Conservation (phyloP, 2,888 invertebrate species). For the Drymonia ruficornis region DNA sequence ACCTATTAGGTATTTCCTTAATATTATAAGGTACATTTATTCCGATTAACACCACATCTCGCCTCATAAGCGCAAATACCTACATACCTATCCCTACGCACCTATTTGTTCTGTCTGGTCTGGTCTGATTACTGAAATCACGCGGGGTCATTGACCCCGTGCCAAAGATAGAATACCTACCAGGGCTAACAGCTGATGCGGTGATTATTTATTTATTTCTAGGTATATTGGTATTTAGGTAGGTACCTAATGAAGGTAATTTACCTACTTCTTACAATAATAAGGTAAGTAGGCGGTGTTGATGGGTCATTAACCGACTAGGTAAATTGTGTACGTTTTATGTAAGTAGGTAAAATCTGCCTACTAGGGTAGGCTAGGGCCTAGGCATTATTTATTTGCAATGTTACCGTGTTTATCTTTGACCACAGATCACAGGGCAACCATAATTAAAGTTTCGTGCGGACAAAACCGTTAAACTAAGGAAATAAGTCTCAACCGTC, state of each 20-base stretch:
- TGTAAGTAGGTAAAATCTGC: too few species aligned
- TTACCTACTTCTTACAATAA: conserved; percentile 7
- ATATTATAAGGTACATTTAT: too few species aligned
- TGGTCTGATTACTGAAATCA: conserved; percentile 38
- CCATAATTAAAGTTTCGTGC: conserved; percentile 25
- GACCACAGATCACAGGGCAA: background rate
- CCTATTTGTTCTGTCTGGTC: conserved; percentile 21
- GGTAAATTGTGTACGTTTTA: too few species aligned
- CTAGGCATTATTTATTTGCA: background rate
- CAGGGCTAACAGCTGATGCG: conserved; percentile 34
- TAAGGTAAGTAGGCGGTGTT: too few species aligned
- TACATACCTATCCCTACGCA: background rate
- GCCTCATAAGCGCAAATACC: too few species aligned
- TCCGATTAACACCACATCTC: too few species aligned
- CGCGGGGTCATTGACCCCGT: conserved; percentile 45
- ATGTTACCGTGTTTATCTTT: background rate
- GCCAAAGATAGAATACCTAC: conserved; percentile 46
- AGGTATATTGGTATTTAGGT: conserved; percentile 29
- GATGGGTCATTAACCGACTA: too few species aligned
- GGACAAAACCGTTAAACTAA: conserved; percentile 54
- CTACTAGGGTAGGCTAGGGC: background rate
- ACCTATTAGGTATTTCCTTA: too few species aligned
- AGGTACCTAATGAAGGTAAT: conserved; percentile 13
- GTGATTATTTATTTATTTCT: conserved; percentile 38
- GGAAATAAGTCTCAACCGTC: conserved; percentile 59